A percentile compares a stretch with the other conserved stretches of the same genome.
These are phyloP conservation scores for Phyto melanocephala DNA, from an alignment of 2,888 invertebrate genomes.

Conservation along the genomic window DNA sequence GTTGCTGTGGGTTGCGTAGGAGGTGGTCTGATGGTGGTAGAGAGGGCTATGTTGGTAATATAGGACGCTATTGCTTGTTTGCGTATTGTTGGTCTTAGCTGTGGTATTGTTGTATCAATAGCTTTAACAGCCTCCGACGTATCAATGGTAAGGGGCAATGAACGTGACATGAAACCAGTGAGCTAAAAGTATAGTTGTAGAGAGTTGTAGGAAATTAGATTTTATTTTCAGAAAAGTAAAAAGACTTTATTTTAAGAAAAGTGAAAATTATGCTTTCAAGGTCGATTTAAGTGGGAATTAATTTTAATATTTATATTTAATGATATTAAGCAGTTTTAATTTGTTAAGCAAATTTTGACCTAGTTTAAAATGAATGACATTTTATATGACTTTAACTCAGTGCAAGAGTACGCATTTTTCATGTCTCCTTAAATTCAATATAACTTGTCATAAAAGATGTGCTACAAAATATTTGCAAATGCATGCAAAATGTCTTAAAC, in stretches of 20 bases:
- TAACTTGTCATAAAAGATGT: too few species aligned
- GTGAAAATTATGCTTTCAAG: too few species aligned
- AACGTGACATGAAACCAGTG: conserved; percentile 76
- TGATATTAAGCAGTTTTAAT: too few species aligned
- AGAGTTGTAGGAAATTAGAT: background rate
- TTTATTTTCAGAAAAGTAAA: background rate
- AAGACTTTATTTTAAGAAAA: background rate
- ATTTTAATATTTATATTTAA: too few species aligned
- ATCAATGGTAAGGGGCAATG: conserved; percentile 76
- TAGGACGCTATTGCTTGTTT: conserved; percentile 37
- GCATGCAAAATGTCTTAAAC: too few species aligned
- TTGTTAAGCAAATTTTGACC: too few species aligned
- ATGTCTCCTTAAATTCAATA: too few species aligned
- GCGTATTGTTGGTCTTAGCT: conserved; percentile 21
- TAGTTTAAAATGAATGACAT: too few species aligned
- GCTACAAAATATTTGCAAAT: too few species aligned
- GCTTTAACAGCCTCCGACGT: conserved; percentile 71
- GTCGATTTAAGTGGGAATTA: too few species aligned
- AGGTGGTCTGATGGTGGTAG: conserved; percentile 22
- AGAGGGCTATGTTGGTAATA: conserved; percentile 41
- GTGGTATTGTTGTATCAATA: conserved; percentile 32
- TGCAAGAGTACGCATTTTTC: too few species aligned
- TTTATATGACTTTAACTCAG: too few species aligned
- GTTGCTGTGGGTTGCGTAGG: background rate
- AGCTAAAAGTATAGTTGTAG: conserved; percentile 68